Percentiles rank a stretch among this genome's conserved stretches.
Conservation (phyloP, 2,888 invertebrate genomes). For the Blastobasis lacticolella region DNA sequence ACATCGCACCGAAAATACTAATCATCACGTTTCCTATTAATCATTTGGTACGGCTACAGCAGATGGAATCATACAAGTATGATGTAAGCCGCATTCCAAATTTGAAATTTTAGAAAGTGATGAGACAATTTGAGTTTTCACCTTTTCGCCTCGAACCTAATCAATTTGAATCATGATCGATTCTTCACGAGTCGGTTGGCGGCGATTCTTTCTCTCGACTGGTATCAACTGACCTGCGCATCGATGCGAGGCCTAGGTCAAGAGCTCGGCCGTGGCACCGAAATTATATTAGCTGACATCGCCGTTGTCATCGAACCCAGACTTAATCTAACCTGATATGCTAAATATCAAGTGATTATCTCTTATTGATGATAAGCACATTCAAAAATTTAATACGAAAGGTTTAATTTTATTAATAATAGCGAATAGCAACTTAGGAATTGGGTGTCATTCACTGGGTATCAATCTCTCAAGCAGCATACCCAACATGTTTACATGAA, state of each 20-base stretch:
- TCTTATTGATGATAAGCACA: neutral
- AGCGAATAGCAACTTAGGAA: neutral
- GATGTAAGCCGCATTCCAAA: slow-evolving; percentile 9
- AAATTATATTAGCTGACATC: slow-evolving; percentile 19
- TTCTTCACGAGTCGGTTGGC: slow-evolving; percentile 10
- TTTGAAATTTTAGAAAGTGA: slow-evolving; percentile 25
- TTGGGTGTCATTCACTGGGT: too few species aligned
- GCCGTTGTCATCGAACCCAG: neutral
- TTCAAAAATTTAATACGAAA: neutral
- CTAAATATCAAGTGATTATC: neutral
- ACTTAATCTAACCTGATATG: neutral
- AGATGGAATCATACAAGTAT: slow-evolving; percentile 3
- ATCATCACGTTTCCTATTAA: too few species aligned
- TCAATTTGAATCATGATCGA: slow-evolving; percentile 21
- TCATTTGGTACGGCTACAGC: too few species aligned
- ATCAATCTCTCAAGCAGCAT: too few species aligned
- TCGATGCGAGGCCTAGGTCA: slow-evolving; percentile 44
- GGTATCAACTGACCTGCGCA: slow-evolving; percentile 22
- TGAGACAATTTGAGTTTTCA: slow-evolving; percentile 8
- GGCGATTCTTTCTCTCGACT: slow-evolving; percentile 17
- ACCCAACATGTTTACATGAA: too few species aligned
- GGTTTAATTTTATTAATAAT: neutral
- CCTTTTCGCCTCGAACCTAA: slow-evolving; percentile 8
- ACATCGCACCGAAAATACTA: too few species aligned
- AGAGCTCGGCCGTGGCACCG: slow-evolving; percentile 53